Evolutionary conservation across 2,113 vertebrate species (phyloP).

Genomic region (Eupsittula cactorum): DNA sequence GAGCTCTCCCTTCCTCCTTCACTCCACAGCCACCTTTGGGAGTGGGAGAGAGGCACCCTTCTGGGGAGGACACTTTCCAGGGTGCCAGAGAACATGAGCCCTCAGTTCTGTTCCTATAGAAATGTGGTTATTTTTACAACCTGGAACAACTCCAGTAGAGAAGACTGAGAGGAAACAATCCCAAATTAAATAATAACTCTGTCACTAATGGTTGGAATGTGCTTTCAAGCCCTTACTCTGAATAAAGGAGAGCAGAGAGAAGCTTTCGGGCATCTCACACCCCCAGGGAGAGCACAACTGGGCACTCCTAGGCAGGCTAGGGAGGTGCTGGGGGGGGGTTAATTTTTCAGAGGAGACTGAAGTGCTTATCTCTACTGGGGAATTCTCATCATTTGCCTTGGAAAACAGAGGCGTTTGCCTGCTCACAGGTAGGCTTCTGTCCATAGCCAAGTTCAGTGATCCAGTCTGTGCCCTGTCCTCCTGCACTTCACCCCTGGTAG

Average conservation of each 20-base stretch:
- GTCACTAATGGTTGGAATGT: neutral
- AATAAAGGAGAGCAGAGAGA: neutral
- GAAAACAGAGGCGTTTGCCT: neutral
- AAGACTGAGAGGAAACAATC: neutral
- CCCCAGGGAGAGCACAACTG: neutral
- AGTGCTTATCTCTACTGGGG: neutral
- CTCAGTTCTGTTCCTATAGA: neutral
- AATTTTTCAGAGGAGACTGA: neutral
- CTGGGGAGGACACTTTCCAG: neutral
- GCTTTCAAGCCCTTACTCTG: neutral
- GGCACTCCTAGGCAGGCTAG: neutral
- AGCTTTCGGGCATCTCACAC: neutral
- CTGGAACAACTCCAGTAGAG: neutral
- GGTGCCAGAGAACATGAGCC: neutral
- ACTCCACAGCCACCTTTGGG: neutral
- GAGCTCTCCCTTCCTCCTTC: neutral
- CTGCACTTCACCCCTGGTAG: neutral
- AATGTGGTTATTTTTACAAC: neutral
- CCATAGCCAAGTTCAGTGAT: neutral
- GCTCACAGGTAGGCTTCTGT: neutral
- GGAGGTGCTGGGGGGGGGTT: accelerated
- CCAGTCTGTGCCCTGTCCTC: neutral
- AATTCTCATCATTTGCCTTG: neutral
- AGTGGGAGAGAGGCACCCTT: neutral
- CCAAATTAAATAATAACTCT: neutral